Base-by-base conservation (phyloP, 2,797 vertebrate species). In the Parauchenoglanis ngamensis region DNA sequence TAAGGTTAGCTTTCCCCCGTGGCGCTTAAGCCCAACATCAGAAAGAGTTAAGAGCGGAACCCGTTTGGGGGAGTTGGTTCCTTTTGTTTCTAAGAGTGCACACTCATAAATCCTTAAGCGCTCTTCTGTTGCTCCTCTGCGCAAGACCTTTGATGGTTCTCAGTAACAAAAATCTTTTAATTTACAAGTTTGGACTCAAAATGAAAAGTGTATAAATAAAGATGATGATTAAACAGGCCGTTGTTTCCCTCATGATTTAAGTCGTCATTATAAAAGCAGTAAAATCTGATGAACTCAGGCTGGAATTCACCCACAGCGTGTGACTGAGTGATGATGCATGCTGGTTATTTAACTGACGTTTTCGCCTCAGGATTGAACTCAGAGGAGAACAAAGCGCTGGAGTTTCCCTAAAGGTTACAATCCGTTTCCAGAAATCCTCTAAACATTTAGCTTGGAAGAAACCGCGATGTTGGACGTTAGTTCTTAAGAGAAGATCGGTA, bases 221-320 rank as follows among this genome's bases (percentile, higher is more conserved):
- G 12, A 67, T 31, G 3, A 15, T 12, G 12, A 25, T 75, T 49
- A 75, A 23, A 46, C 0, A 0, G 12, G 76, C n/a, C 70, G 85
- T 46, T 7, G 17, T 3, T 1, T 23, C 56, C 10, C 31, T 31
- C 7, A 3, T 52, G 25, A n/a, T 49, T n/a, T 13, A 73, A 23
- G 75, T 75, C 13, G 12, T 68, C 49, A 21, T 31, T 57, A 13
- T 10, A 56, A 31, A 1, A 25, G 54, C 17, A 40, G 31, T 59
- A 40, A 21, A 17, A 59, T 5, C 78, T 2, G 78, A 81, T 81
- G 57, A 81, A n/a, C 57, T 81, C 78, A 80, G 57, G 78, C 78
- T 81, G 83, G 83, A 85, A 88, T 87, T 85, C 79, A 84, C 87
- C 86, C 67, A 13, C 49, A 68, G 23, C 85, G 75, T 85, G 85